phyloP scores from a whole-genome alignment of 2,888 invertebrate genomes.

The Sipha maydis region DNA sequence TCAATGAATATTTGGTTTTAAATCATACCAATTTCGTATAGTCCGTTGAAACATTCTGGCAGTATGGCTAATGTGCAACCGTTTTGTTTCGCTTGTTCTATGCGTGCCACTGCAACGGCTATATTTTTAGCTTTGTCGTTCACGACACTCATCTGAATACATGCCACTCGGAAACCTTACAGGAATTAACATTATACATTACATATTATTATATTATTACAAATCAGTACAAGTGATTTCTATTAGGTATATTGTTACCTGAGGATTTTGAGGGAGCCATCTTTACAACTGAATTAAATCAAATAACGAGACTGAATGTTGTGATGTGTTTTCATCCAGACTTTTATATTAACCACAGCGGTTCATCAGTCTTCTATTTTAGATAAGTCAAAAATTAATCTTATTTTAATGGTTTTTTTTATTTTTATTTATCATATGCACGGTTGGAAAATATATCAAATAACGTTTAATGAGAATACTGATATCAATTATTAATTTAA shows the following conservation, averaged over 20 bases:
- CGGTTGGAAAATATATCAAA: no score
- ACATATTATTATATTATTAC: neutral
- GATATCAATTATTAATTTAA: no score
- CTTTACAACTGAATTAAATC: neutral
- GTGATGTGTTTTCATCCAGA: neutral
- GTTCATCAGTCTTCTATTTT: neutral
- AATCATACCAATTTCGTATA: slow-evolving; percentile 82
- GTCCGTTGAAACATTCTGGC: slow-evolving; percentile 93
- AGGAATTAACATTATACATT: neutral
- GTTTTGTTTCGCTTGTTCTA: slow-evolving; percentile 76
- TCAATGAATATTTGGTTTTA: neutral
- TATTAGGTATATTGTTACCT: neutral
- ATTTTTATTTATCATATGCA: no score
- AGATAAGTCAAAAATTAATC: no score
- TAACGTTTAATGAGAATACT: no score
- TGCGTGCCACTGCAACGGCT: slow-evolving; percentile 76
- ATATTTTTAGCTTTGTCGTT: slow-evolving; percentile 82
- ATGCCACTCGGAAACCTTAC: slow-evolving; percentile 77
- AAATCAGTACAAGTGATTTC: neutral
- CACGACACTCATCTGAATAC: slow-evolving; percentile 84
- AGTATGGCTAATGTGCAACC: slow-evolving; percentile 75
- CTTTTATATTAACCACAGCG: neutral
- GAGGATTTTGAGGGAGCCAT: slow-evolving; percentile 1
- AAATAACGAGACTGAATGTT: neutral
- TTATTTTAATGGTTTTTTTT: no score